Evolutionary conservation across 2,797 vertebrate species (phyloP).

Genomic region (Nyctalus aviator): DNA sequence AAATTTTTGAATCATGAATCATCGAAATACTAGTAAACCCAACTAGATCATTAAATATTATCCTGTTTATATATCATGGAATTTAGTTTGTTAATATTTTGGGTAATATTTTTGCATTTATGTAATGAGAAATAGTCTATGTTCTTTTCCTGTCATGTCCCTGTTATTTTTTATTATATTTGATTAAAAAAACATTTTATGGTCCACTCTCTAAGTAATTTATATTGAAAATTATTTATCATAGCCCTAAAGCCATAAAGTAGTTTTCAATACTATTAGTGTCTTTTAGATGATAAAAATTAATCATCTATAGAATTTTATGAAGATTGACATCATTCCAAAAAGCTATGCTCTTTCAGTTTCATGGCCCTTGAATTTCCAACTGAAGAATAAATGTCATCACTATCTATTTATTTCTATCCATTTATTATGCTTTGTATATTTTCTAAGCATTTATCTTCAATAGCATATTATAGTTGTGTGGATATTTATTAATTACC

Average conservation of each 20-base stretch:
- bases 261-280: background rate
- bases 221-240: constrained; percentile 24
- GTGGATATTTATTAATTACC: background rate
- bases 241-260: background rate
- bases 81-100: constrained; percentile 37
- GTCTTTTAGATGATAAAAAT: constrained; percentile 42
- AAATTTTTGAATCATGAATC: background rate
- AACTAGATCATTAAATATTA: background rate
- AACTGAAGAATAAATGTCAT: background rate
- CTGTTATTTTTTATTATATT: constrained; percentile 31
- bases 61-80: background rate
- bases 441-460: background rate
- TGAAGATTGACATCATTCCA: constrained; percentile 49
- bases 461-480: background rate
- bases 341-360: constrained; percentile 56
- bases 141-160: constrained; percentile 1
- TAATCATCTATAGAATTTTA: constrained; percentile 41
- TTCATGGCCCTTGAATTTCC: background rate
- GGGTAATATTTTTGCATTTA: constrained; percentile 36
- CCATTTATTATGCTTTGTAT: background rate
- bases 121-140: constrained; percentile 27
- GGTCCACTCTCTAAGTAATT: background rate
- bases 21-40: background rate
- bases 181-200: constrained; percentile 8
- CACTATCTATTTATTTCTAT: background rate